Conservation (phyloP, 2,113 vertebrate genomes). For the Mesoclemmys tuberculata region DNA sequence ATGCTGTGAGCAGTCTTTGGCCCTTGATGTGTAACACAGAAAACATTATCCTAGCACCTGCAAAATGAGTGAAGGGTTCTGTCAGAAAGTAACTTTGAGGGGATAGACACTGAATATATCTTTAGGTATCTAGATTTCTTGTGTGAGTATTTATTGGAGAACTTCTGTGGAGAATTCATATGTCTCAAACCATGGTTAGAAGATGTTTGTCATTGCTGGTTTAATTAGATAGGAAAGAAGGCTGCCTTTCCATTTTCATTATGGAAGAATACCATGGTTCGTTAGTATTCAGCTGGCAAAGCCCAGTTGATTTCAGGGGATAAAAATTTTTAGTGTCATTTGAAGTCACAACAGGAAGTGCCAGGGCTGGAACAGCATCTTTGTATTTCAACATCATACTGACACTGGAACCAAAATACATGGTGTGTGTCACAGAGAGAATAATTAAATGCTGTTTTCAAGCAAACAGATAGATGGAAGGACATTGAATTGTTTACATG, state of each 20-base stretch:
- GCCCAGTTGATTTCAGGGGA: constrained; percentile 29
- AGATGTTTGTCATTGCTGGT: constrained; percentile 5
- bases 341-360: constrained; percentile 12
- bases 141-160: background rate
- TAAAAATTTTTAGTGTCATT: constrained; percentile 27
- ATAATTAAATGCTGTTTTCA: constrained; percentile 13
- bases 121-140: background rate
- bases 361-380: background rate
- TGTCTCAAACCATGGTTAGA: background rate
- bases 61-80: rapidly evolving
- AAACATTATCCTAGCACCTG: rapidly evolving
- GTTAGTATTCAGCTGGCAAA: constrained; percentile 52
- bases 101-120: background rate
- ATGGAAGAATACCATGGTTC: constrained; percentile 23
- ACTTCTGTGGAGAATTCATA: background rate
- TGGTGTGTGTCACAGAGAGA: background rate
- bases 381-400: constrained; percentile 35
- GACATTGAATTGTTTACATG: background rate
- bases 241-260: constrained; percentile 36
- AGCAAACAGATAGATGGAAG: background rate
- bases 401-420: background rate
- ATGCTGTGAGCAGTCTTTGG: background rate
- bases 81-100: rapidly evolving
- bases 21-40: background rate
- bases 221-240: constrained; percentile 37